Conservation (phyloP, 2,888 invertebrate species). For the Diloba caeruleocephala region DNA sequence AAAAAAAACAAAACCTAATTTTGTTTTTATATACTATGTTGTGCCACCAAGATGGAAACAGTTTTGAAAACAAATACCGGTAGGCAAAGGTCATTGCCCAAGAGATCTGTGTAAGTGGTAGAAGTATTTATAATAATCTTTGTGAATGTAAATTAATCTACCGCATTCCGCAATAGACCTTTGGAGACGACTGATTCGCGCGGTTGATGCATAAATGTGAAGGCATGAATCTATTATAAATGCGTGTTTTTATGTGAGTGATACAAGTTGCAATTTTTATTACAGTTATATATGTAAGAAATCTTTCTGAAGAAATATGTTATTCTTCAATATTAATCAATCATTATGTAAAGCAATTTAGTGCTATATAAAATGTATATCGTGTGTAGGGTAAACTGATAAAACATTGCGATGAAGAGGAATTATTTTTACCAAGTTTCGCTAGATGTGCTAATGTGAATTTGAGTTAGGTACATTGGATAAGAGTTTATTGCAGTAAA, state of each 20-base stretch:
- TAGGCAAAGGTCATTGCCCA: constrained; percentile 30
- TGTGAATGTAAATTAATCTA: constrained; percentile 15
- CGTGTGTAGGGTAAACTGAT: constrained; percentile 26
- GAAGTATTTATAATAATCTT: constrained; percentile 18
- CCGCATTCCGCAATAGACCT: constrained; percentile 37
- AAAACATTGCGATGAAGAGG: constrained; percentile 23
- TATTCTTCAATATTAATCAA: constrained; percentile 55
- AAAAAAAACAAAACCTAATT: constrained; percentile 10
- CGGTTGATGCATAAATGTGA: constrained; percentile 1
- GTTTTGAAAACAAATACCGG: constrained; percentile 31
- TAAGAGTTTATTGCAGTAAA: no score
- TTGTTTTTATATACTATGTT: constrained; percentile 30
- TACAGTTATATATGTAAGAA: constrained; percentile 49
- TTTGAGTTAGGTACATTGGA: no score
- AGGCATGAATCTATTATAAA: constrained; percentile 12
- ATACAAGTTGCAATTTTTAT: constrained; percentile 49
- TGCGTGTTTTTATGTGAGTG: constrained; percentile 34
- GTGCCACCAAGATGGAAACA: constrained; percentile 49
- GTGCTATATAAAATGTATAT: constrained; percentile 45
- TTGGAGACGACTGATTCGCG: constrained; percentile 48
- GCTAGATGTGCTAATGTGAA: constrained; percentile 16
- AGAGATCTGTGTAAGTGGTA: constrained; percentile 35
- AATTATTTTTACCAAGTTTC: constrained; percentile 15
- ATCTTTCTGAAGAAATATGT: constrained; percentile 47
- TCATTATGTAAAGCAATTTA: constrained; percentile 55